Base-by-base conservation (phyloP, 1,140 invertebrate genomes). In the Orchesella cincta region DNA sequence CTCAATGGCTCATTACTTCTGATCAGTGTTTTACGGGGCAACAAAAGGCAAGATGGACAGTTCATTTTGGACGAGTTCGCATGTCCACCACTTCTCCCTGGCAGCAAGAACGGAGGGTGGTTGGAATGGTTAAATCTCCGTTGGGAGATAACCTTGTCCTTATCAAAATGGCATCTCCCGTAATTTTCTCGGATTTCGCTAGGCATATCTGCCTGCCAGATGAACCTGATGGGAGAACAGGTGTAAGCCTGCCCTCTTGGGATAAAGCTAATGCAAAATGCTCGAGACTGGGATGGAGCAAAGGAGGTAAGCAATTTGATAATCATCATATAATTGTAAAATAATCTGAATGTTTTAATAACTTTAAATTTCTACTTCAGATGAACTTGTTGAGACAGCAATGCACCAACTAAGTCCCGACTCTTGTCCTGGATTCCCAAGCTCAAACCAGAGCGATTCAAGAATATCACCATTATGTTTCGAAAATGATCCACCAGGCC, bases 21-120 rank as follows among this genome's bases (percentile, higher is more conserved):
- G 91, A 92, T n/a, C 93, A 93, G 0, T 96, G 94, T 84, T 96
- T 96, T 83, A 92, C 94, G 86, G 91, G 89, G 8, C 93, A 94
- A 88, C 91, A 92, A 16, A 93, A 93, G 84, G 92, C 92, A 0
- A 92, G 93, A 85, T 94, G 93, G 93, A 90, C 90, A 23, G 93
- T 92, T 0, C 87, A 91, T 83, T 87, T 94, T 80, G 94, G 93
- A 1, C 90, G 89, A 29, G 89, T 94, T 0, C 88, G 94, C 29
- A 86, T 95, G 39, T 77, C 91, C 20, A 91, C 91, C 73, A 90
- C 89, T 1, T 90, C 93, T 1, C 94, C 94, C 0, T 95, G 93
- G 93, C 93, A 94, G 79, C 93, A 95, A 84, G 92, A 95, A 81
- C 86, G 93, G 31, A 88, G 93, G 74, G 92, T 96, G 23, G 88